phyloP scores from a whole-genome alignment of 2,888 invertebrate species.

The Eulithis prunata region DNA sequence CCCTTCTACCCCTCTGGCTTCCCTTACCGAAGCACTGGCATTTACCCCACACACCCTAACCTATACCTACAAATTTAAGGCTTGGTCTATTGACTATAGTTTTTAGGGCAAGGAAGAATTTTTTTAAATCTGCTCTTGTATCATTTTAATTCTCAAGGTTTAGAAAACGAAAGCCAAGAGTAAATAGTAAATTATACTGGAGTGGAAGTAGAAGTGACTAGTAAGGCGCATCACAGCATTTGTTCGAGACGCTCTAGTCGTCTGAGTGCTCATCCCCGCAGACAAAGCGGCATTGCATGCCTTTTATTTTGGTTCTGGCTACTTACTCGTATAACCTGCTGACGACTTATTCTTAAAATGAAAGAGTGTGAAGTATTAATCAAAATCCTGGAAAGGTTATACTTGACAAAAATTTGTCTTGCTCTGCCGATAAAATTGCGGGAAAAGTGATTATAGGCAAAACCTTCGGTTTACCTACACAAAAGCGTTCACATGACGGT shows the following conservation, averaged over 20 bases:
- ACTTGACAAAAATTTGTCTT: constrained; percentile 64
- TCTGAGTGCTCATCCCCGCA: constrained; percentile 69
- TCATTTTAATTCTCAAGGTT: background rate
- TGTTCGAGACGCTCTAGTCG: constrained; percentile 77
- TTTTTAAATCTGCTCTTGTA: no score
- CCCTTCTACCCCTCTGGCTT: constrained; percentile 58
- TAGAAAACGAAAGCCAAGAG: constrained; percentile 23
- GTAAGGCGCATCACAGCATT: constrained; percentile 79
- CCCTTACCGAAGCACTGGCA: constrained; percentile 71
- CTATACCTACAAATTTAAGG: constrained; percentile 60
- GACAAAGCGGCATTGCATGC: constrained; percentile 38
- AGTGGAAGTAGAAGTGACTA: constrained; percentile 7
- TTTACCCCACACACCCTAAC: constrained; percentile 71
- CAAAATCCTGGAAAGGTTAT: constrained; percentile 22
- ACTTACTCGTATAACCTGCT: constrained; percentile 20
- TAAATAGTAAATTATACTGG: constrained; percentile 3
- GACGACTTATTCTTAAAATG: constrained; percentile 4
- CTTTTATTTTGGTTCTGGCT: constrained; percentile 22
- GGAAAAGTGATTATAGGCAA: constrained; percentile 76
- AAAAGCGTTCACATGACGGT: constrained; percentile 55
- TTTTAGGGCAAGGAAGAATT: constrained; percentile 4
- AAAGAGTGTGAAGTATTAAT: background rate
- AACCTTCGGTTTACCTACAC: constrained; percentile 64
- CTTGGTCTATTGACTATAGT: constrained; percentile 62
- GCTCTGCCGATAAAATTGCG: constrained; percentile 72